phyloP scores from a whole-genome alignment of 1,140 invertebrate genomes.

The Amphibalanus amphitrite region DNA sequence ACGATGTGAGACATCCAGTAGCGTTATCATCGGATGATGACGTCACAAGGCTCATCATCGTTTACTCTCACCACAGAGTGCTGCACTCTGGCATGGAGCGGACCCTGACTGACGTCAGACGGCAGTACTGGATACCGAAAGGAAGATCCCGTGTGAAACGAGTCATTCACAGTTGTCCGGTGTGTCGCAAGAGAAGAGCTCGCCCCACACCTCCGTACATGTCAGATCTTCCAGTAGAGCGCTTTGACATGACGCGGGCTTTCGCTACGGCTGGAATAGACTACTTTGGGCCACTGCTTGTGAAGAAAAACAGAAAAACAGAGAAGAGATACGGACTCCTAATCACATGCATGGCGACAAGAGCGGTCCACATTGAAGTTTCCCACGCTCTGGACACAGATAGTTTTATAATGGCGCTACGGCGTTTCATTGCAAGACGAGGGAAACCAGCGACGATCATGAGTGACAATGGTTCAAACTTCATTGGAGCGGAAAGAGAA shows the following conservation, averaged over 20 bases:
- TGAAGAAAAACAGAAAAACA: not conserved
- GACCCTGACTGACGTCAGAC: not conserved
- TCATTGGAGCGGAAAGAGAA: not conserved
- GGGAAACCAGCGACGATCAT: not conserved
- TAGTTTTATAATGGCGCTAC: conserved; percentile 3
- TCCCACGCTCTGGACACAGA: not conserved
- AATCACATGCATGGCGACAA: not conserved
- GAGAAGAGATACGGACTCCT: conserved; percentile 3
- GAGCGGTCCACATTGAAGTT: conserved; percentile 3
- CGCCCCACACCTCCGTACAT: not conserved
- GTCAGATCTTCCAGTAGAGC: not conserved
- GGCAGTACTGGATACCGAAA: not conserved
- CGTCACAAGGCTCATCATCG: not conserved
- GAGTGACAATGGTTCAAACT: not conserved
- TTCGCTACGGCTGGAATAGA: not conserved
- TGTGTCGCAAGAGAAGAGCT: not conserved
- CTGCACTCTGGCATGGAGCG: not conserved
- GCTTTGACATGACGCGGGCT: not conserved
- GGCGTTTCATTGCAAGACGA: not conserved
- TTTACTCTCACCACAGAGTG: not conserved
- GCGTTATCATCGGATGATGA: not conserved
- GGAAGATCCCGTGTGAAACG: not conserved
- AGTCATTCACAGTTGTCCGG: not conserved
- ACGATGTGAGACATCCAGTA: not conserved
- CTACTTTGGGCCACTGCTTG: not conserved